Evolutionary conservation across 2,888 invertebrate species (phyloP), one percentile per base, ranked within the genome.

Genomic region (Griposia aprilina): DNA sequence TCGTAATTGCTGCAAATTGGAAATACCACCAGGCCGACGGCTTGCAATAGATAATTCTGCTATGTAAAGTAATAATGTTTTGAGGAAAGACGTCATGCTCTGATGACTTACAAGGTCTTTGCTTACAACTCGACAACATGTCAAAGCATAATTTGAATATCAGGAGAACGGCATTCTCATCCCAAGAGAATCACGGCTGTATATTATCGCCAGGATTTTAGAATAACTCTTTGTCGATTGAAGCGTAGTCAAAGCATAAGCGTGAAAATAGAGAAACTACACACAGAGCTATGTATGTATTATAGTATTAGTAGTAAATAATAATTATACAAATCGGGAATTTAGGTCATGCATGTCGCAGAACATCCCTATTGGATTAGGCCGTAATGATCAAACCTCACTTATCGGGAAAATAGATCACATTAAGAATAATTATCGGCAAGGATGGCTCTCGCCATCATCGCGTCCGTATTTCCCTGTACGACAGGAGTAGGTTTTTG

Each of bases 371-470:
- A 66, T 36, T 66, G 52, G 45, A 66, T 66, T 60, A 66, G 26
- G 1, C 13, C 13, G 45, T 52, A 59, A 45, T 65, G 45, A 30
- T 15, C 50, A 20, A 20, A 20, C 30, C 20, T 52, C 36, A 52
- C 63, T 70, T 65, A 66, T 66, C 30, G 41, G 50, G 20, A 17
- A 78, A 70, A 78, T 59, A 45, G 2, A 78, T 52, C 50, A 52
- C 57, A 65, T 78, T 69, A 78, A 52, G n/a, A 50, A 52, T 67
- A 60, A 63, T 69, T 78, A 78, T 78, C 63, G 66, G 52, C 10
- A 30, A 11, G 76, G 50, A 59, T 59, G 36, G 50, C 36, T 30
- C 26, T 0, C 11, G 23, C 50, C 11, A 60, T 60, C 30, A 26
- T 45, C 11, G 20, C 13, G 8, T 3, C 10, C 11, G 3, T 63